These are phyloP conservation scores for Mimumesa dahlbomi DNA, from an alignment of 2,888 invertebrate species.

Conservation along the genomic window DNA sequence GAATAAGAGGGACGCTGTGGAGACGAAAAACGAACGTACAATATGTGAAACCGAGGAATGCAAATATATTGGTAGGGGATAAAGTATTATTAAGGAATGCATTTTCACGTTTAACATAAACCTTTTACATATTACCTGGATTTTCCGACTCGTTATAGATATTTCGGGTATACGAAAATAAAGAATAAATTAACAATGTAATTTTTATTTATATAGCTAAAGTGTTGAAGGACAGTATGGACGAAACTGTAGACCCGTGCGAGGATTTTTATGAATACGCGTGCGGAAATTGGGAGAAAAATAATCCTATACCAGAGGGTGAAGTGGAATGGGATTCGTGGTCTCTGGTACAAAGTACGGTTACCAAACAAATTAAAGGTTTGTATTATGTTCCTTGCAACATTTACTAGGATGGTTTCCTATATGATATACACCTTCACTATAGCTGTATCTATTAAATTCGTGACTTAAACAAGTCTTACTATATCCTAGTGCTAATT, in stretches of 20 bases:
- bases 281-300: slow-evolving; percentile 57
- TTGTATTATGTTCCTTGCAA: background rate
- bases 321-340: slow-evolving; percentile 47
- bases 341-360: slow-evolving; percentile 9
- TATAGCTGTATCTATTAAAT: too few species aligned
- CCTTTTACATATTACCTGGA: too few species aligned
- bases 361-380: slow-evolving; percentile 28
- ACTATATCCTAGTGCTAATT: too few species aligned
- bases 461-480: too few species aligned
- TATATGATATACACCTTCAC: too few species aligned
- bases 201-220: slow-evolving; percentile 10
- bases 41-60: slow-evolving; percentile 36
- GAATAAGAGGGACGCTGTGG: background rate
- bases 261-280: slow-evolving; percentile 64
- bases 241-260: slow-evolving; percentile 63
- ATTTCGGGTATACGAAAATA: background rate
- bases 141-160: too few species aligned
- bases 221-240: slow-evolving; percentile 38
- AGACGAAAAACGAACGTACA: background rate
- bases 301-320: slow-evolving; percentile 49
- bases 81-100: background rate
- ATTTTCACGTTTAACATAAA: too few species aligned
- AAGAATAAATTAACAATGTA: background rate
- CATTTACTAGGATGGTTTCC: too few species aligned
- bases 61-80: slow-evolving; percentile 26